Evolutionary conservation across 2,113 vertebrate species (phyloP).

Genomic region (Cinclus mexicanus): DNA sequence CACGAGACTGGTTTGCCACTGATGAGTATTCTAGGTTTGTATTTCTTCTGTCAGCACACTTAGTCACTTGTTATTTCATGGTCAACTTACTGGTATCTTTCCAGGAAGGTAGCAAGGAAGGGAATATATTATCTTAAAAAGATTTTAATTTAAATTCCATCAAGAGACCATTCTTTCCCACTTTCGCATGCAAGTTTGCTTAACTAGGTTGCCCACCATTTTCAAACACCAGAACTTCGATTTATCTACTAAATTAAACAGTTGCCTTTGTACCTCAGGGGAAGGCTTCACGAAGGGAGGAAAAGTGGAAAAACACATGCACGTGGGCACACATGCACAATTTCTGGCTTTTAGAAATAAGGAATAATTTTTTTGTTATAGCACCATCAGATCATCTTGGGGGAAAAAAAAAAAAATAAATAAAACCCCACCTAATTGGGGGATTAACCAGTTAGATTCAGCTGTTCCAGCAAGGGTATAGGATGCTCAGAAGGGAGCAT

Average conservation of each 20-base stretch:
- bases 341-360: background rate
- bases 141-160: background rate
- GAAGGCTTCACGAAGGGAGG: accelerated
- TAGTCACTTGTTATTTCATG: constrained; percentile 13
- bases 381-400: background rate
- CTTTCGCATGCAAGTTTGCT: background rate
- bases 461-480: background rate
- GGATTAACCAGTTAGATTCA: background rate
- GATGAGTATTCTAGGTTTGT: background rate
- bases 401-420: background rate
- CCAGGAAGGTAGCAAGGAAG: background rate
- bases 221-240: background rate
- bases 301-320: background rate
- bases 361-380: background rate
- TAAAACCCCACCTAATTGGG: background rate
- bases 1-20: background rate
- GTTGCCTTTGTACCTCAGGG: background rate
- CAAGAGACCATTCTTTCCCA: background rate
- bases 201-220: background rate
- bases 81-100: background rate
- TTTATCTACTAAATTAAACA: background rate
- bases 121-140: background rate
- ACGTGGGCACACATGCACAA: accelerated
- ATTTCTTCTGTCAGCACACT: background rate
- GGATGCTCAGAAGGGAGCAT: background rate